Evolutionary conservation across 2,797 vertebrate genomes (phyloP).

Genomic region (Erpetoichthys calabaricus): DNA sequence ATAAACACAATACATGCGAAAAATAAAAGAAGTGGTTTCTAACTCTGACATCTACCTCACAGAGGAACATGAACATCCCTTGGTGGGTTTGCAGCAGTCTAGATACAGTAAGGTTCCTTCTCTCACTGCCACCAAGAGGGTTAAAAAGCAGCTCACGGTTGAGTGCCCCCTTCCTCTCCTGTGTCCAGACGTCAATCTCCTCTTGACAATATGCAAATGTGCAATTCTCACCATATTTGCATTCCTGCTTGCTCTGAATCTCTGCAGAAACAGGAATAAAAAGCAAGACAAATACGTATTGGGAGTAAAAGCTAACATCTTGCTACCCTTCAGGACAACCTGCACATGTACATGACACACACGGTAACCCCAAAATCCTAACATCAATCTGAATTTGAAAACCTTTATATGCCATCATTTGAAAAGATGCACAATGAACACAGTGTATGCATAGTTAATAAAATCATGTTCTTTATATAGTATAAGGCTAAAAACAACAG

Average conservation of each 20-base stretch:
- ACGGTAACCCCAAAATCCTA: background rate
- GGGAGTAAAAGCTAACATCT: background rate
- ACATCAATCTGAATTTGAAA: background rate
- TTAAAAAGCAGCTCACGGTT: constrained; percentile 91
- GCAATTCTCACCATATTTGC: constrained; percentile 97
- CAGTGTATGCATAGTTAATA: no score
- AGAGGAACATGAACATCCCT: constrained; percentile 63
- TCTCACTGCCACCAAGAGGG: constrained; percentile 52
- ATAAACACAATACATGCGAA: no score
- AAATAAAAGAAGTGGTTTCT: no score
- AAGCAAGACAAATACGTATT: background rate
- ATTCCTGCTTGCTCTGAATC: constrained; percentile 95
- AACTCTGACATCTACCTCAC: constrained; percentile 41
- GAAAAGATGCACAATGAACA: no score
- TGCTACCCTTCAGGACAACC: no score
- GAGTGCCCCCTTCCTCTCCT: constrained; percentile 90
- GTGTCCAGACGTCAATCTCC: constrained; percentile 96
- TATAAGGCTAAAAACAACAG: no score
- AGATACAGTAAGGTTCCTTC: constrained; percentile 52
- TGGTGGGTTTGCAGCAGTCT: constrained; percentile 60
- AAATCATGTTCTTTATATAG: no score
- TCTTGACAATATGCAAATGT: constrained; percentile 99
- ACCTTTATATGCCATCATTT: no score
- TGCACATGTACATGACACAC: no score
- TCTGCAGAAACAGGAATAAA: constrained; percentile 47